Evolutionary conservation across 2,888 invertebrate genomes (phyloP), one percentile per base, ranked within the genome.

Genomic region (Callyntrura guangdongensis): DNA sequence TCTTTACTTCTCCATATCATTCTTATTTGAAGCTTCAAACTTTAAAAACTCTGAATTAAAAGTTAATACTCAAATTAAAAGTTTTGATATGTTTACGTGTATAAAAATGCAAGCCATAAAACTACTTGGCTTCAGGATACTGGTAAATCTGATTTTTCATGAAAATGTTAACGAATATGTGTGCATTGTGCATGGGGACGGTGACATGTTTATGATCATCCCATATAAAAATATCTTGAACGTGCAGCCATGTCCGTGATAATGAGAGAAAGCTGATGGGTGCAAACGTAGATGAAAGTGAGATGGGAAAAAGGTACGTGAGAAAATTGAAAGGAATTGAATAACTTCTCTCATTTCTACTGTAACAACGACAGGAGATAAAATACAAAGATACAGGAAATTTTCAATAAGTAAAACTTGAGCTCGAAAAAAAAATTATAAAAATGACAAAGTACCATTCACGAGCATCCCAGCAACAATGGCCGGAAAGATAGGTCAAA

Each of bases 401-500:
- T 72, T 3, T 47, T 72, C 47, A 72, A 72, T 72, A 47, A 45
- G 72, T 47, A 47, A 72, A 72, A n/a, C 22, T 22, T 64, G 9
- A 45, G n/a, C 45, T 5, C 17, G 12, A 47, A 67, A 64, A 47
- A 67, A 64, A 25, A 20, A 12, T 25, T 25, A 25, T 25, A 64
- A 64, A n/a, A 25, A 64, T 64, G 64, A 64, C 64, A 64, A 25
- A 64, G 20, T 9, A 74, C 74, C 49, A 74, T 12, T 22, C 25
- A 22, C 14, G 0, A 20, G 25, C 25, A 27, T 8, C 36, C 27
- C 12, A 56, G 27, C 59, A 81, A 81, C 81, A 59, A 74, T 74
- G 49, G 27, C 36, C n/a, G 56, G 56, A 81, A 45, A 81, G 81
- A 81, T 59, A 36, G 81, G 81, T 81, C 81, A 81, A 81, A 81